Percentiles rank a stretch among this genome's conserved stretches.
These are phyloP conservation scores for Poecile montanus DNA, from an alignment of 2,797 vertebrate genomes.

Conservation along the genomic window DNA sequence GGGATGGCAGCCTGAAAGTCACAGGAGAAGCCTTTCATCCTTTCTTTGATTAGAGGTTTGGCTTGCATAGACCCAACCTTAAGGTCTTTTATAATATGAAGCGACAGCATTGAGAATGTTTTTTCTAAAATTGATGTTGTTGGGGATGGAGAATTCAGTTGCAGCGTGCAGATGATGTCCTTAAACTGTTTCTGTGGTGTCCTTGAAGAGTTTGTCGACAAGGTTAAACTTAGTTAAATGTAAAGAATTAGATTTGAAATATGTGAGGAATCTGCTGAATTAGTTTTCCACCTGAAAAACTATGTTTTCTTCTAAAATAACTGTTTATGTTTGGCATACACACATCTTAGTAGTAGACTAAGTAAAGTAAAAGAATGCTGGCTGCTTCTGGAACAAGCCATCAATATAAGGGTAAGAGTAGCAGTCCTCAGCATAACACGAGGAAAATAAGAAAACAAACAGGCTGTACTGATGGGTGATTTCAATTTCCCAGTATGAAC, in stretches of 20 bases:
- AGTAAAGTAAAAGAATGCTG: not conserved
- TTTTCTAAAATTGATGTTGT: not conserved
- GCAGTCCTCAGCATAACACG: not conserved
- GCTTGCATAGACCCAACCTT: not conserved
- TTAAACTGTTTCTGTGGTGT: not conserved
- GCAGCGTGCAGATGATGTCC: fast-evolving
- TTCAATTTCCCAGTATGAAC: conserved; percentile 70
- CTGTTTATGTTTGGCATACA: not conserved
- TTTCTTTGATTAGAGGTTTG: not conserved
- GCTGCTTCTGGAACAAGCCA: not conserved
- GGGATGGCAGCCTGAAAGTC: not conserved
- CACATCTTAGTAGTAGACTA: not conserved
- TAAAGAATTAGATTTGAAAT: not conserved
- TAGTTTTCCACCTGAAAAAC: not conserved
- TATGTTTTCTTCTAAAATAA: not conserved
- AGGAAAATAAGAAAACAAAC: conserved; percentile 56
- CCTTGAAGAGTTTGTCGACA: not conserved
- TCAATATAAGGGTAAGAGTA: conserved; percentile 11
- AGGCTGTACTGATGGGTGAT: conserved; percentile 40
- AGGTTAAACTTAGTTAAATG: not conserved
- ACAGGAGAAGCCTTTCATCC: not conserved
- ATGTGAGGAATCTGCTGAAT: not conserved
- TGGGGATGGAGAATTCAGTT: not conserved
- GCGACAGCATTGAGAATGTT: not conserved
- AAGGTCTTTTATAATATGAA: not conserved